These are phyloP conservation scores for Drosophila pachea DNA, from an alignment of 1,140 invertebrate species.

Conservation along the genomic window DNA sequence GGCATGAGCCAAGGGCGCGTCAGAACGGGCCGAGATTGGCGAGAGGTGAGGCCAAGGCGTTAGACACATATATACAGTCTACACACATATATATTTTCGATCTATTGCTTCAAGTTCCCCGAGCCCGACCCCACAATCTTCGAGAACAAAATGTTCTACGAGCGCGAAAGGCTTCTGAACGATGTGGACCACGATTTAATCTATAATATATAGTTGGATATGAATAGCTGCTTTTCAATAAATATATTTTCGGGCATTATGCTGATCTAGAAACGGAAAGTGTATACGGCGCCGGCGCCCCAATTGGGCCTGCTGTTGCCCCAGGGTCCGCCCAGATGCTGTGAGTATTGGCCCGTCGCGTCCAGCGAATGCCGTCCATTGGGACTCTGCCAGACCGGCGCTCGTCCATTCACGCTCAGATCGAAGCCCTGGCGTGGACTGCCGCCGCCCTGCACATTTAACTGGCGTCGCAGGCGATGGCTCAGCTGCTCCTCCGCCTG, in stretches of 20 bases:
- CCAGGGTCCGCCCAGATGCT: conserved; percentile 72
- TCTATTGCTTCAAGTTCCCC: conserved; percentile 16
- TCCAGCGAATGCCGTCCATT: conserved; percentile 69
- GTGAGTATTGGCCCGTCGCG: conserved; percentile 60
- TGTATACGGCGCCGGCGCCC: conserved; percentile 61
- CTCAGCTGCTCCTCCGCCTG: background rate
- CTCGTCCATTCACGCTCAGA: conserved; percentile 55
- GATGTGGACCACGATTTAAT: conserved; percentile 3
- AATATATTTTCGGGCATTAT: background rate
- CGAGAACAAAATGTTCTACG: conserved; percentile 18
- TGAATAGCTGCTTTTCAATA: background rate
- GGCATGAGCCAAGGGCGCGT: conserved; percentile 47
- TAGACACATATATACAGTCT: background rate
- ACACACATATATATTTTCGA: background rate
- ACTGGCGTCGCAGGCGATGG: conserved; percentile 49
- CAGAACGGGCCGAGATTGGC: conserved; percentile 13
- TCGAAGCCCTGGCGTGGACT: conserved; percentile 62
- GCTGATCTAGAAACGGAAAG: conserved; percentile 50
- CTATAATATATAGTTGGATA: too few relatives aligned
- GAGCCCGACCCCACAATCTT: conserved; percentile 58
- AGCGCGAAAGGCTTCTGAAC: conserved; percentile 13
- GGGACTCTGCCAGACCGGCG: conserved; percentile 64
- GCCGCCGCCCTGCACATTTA: conserved; percentile 56
- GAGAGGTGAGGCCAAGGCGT: conserved; percentile 29
- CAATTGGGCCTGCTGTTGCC: conserved; percentile 67